Evolutionary conservation across 2,888 invertebrate genomes (phyloP).

Genomic region (Chelonus formosanus): DNA sequence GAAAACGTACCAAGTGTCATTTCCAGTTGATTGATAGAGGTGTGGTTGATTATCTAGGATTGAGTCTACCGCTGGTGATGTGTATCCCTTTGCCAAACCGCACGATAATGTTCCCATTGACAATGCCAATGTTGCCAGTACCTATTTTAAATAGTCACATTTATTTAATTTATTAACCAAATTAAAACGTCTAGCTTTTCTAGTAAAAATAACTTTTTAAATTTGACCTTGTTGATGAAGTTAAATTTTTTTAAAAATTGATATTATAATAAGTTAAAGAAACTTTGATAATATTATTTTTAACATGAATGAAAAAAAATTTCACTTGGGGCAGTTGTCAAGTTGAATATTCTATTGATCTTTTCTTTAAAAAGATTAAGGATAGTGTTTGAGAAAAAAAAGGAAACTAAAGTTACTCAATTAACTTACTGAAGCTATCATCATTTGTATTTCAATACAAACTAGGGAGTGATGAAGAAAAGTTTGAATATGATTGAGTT

Average conservation of each 20-base stretch:
- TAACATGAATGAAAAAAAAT: too few species aligned
- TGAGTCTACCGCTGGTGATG: conserved; percentile 82
- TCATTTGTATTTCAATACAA: conserved; percentile 56
- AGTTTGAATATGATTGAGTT: conserved; percentile 44
- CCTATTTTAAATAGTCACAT: conserved; percentile 64
- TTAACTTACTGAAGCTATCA: conserved; percentile 47
- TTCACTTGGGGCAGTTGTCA: too few species aligned
- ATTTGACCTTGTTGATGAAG: too few species aligned
- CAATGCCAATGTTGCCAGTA: conserved; percentile 80
- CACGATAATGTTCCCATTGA: conserved; percentile 83
- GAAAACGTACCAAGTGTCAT: conserved; percentile 57
- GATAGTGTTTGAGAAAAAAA: conserved; percentile 5
- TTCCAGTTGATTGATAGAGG: conserved; percentile 56
- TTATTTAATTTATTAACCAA: too few species aligned
- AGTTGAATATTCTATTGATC: too few species aligned
- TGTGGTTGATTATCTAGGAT: conserved; percentile 72
- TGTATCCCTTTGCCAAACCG: conserved; percentile 83
- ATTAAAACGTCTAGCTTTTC: too few species aligned
- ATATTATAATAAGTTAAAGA: too few species aligned
- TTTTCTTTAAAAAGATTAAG: conserved; percentile 6
- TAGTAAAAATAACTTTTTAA: too few species aligned
- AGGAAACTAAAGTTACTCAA: conserved; percentile 45
- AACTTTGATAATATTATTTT: too few species aligned
- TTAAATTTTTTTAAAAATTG: too few species aligned
- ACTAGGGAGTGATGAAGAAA: conserved; percentile 38